Evolutionary conservation across 2,888 invertebrate genomes (phyloP), one percentile per base, ranked within the genome.

Genomic region (Acleris laterana): DNA sequence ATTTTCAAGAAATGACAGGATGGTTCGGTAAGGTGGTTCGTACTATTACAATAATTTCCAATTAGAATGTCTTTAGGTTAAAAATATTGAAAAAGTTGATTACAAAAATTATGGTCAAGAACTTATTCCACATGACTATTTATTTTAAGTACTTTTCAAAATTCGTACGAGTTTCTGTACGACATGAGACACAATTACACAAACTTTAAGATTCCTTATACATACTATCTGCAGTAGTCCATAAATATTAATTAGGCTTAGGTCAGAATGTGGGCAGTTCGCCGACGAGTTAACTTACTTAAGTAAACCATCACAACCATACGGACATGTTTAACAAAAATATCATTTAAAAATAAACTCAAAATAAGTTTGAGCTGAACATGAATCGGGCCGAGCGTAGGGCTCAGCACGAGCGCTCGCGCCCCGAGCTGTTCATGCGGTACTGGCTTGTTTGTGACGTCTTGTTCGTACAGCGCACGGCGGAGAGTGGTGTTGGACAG

Each of bases 281-380:
- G 87, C 83, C 84, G 85, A 86, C 87, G 85, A 87, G 83, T 88
- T 90, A 89, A 89, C 89, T 92, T 91, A 93, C 90, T 90, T 92
- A 92, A 90, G 91, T 93, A 93, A 91, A 90, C 88, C 91, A 89
- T 93, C 92, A 93, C 92, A 93, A 93, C 90, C 90, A 87, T 90
- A 87, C 91, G 90, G 92, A 90, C 92, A 86, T 87, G 85, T 87
- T 87, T 80, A 91, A 89, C 86, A 81, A 88, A 82, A 89, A 85
- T 75, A 82, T 84, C 80, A 82, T 86, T 80, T 78, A 81, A 78
- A 87, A 79, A 87, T 80, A 80, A 84, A 86, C 80, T 74, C 80
- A 80, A 84, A 81, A 86, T 79, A 83, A 81, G 78, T 84, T 88
- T 88, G 88, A 88, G 88, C 88, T 85, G 85, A 83, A 83, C 79